Percentiles rank a stretch among this genome's conserved stretches.
phyloP scores from a whole-genome alignment of 1,140 invertebrate species.

The Tetragnatha versicolor region DNA sequence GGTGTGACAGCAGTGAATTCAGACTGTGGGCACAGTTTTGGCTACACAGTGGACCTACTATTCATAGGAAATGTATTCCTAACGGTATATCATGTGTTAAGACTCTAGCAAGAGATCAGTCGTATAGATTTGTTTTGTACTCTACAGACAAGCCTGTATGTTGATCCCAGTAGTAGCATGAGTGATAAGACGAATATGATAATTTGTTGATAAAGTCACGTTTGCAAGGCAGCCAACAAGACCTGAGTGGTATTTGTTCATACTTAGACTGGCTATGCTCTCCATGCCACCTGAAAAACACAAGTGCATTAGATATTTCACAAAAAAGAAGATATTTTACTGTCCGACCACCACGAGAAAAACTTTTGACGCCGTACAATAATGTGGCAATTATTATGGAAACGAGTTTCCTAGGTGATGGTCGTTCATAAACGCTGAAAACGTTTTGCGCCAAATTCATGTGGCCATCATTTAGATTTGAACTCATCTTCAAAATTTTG shows the following conservation, averaged over 20 bases:
- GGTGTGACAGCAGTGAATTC: slow-evolving; percentile 46
- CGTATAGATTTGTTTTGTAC: slow-evolving; percentile 20
- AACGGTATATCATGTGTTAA: slow-evolving; percentile 50
- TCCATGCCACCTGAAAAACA: slow-evolving; percentile 76
- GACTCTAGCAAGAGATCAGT: slow-evolving; percentile 47
- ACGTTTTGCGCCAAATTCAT: too few relatives aligned
- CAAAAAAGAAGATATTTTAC: too few relatives aligned
- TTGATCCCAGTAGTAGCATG: slow-evolving; percentile 69
- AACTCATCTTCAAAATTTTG: too few relatives aligned
- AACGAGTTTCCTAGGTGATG: too few relatives aligned
- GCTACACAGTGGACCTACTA: slow-evolving; percentile 54
- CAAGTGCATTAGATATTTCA: too few relatives aligned
- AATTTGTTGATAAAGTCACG: slow-evolving; percentile 79
- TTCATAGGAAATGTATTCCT: slow-evolving; percentile 54
- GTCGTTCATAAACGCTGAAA: too few relatives aligned
- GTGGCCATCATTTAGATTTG: too few relatives aligned
- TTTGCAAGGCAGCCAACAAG: slow-evolving; percentile 82
- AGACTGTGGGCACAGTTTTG: slow-evolving; percentile 45
- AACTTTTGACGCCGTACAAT: too few relatives aligned
- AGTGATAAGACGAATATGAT: slow-evolving; percentile 71
- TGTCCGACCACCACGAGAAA: too few relatives aligned
- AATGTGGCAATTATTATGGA: too few relatives aligned
- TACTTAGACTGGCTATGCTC: slow-evolving; percentile 72
- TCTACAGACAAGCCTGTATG: slow-evolving; percentile 64
- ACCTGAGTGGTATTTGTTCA: slow-evolving; percentile 74